phyloP scores from a whole-genome alignment of 2,888 invertebrate species.

The Therioaphis trifolii region DNA sequence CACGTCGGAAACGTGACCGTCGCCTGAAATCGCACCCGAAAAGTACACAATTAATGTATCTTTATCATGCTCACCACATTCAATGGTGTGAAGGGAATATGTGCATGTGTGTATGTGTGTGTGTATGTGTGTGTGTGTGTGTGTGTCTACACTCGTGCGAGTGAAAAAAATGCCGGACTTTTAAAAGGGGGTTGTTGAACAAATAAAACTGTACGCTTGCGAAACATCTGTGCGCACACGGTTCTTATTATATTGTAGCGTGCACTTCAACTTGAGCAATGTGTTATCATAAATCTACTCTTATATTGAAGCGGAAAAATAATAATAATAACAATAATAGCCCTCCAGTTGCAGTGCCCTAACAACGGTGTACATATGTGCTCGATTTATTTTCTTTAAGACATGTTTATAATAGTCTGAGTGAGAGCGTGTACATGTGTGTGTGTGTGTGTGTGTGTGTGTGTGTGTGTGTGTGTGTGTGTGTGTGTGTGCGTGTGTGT shows the following conservation, averaged over 20 bases:
- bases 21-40: too few relatives aligned
- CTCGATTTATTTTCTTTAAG: conserved; percentile 48
- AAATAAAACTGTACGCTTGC: conserved; percentile 36
- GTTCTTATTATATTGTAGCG: conserved; percentile 38
- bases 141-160: too few relatives aligned
- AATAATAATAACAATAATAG: conserved; percentile 48
- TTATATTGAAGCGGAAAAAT: conserved; percentile 6
- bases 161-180: conserved; percentile 6
- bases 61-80: too few relatives aligned
- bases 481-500: not conserved
- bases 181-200: conserved; percentile 49
- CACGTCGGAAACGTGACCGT: too few relatives aligned
- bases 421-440: not conserved
- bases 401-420: conserved; percentile 8
- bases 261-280: conserved; percentile 50
- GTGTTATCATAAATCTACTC: conserved; percentile 54
- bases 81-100: too few relatives aligned
- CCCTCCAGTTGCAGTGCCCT: not conserved
- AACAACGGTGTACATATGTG: not conserved
- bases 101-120: too few relatives aligned
- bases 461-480: not conserved
- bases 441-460: not conserved
- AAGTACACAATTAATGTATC: too few relatives aligned
- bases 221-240: conserved; percentile 38
- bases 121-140: too few relatives aligned